phyloP scores from a whole-genome alignment of 2,797 vertebrate species.

The Pterois miles region DNA sequence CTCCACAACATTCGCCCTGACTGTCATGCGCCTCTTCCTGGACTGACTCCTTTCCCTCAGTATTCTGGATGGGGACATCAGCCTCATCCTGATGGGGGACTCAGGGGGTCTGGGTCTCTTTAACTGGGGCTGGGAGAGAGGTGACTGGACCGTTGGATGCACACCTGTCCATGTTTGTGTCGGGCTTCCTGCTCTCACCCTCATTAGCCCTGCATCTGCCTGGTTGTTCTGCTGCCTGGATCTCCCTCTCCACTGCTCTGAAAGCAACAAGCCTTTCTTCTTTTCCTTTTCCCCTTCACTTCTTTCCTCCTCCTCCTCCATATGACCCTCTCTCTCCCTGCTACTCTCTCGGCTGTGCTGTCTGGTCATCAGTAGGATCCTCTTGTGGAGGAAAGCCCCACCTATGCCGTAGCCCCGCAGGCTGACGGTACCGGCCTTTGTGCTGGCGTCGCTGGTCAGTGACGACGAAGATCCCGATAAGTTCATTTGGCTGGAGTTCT shows the following conservation, averaged over 20 bases:
- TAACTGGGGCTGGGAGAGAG: conserved; percentile 2
- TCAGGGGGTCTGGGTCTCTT: conserved; percentile 68
- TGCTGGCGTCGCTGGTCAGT: conserved; percentile 89
- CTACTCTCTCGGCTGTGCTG: conserved; percentile 52
- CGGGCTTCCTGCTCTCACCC: conserved; percentile 19
- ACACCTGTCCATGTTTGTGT: neutral
- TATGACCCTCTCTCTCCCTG: conserved; percentile 33
- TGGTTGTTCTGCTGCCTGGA: conserved; percentile 19
- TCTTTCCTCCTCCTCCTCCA: conserved; percentile 6
- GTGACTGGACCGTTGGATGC: neutral
- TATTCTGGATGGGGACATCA: conserved; percentile 81
- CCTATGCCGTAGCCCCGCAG: conserved; percentile 95
- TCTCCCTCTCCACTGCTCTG: conserved; percentile 51
- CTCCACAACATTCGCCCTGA: conserved; percentile 23
- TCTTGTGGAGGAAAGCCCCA: conserved; percentile 93
- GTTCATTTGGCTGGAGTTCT: conserved; percentile 88
- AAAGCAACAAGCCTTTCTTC: conserved; percentile 26
- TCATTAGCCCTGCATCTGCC: conserved; percentile 1
- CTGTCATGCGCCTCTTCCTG: conserved; percentile 79
- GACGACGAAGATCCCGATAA: conserved; percentile 91
- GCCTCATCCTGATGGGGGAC: conserved; percentile 71
- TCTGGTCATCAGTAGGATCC: conserved; percentile 86
- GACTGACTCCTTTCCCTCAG: conserved; percentile 88
- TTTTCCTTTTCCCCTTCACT: neutral
- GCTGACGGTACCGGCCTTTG: conserved; percentile 83